These are phyloP conservation scores for Amblyraja radiata DNA, from an alignment of 2,797 vertebrate genomes.

Conservation along the genomic window DNA sequence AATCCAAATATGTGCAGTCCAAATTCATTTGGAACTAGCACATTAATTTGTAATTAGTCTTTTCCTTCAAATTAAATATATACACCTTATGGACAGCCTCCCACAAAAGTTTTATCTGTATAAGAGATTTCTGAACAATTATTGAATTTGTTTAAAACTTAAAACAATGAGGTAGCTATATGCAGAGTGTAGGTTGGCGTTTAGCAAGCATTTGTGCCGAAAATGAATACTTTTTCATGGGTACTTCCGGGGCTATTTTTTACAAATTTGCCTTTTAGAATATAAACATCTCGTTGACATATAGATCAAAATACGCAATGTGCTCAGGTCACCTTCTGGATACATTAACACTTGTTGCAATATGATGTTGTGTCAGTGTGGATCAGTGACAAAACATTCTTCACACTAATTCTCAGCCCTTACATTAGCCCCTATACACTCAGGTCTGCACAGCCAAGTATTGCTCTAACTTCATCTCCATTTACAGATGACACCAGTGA, in stretches of 20 bases:
- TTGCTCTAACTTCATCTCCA: too few relatives aligned
- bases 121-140: not conserved
- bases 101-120: not conserved
- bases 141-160: not conserved
- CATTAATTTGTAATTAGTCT: not conserved
- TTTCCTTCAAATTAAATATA: not conserved
- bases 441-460: too few relatives aligned
- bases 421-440: too few relatives aligned
- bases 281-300: not conserved
- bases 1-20: not conserved
- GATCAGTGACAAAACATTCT: too few relatives aligned
- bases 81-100: too few relatives aligned
- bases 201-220: not conserved
- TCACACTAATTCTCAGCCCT: too few relatives aligned
- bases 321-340: not conserved
- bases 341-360: not conserved
- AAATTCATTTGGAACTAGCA: not conserved
- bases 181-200: too few relatives aligned
- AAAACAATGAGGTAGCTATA: not conserved
- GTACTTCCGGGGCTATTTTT: not conserved
- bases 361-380: not conserved
- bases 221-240: not conserved
- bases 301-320: not conserved
- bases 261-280: not conserved
- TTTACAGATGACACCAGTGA: too few relatives aligned